phyloP scores from a whole-genome alignment of 2,113 vertebrate species.

The Ctenodactylus gundi region DNA sequence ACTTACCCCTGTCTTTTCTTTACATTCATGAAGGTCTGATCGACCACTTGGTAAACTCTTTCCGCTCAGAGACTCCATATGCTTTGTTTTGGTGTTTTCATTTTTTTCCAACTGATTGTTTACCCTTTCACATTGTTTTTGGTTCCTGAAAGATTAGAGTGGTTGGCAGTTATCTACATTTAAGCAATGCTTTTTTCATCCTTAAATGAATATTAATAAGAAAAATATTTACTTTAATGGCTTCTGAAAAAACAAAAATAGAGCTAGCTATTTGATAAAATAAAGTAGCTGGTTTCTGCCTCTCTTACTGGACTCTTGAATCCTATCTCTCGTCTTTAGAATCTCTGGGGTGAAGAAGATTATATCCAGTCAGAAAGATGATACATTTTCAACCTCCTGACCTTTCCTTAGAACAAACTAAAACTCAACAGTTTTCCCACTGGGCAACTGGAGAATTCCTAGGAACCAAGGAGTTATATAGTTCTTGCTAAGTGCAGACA shows the following conservation, averaged over 20 bases:
- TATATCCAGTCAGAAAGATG: slow-evolving; percentile 33
- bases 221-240: background rate
- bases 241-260: background rate
- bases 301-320: background rate
- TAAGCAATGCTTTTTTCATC: slow-evolving; percentile 27
- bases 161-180: background rate
- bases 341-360: background rate
- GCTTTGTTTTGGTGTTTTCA: background rate
- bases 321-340: background rate
- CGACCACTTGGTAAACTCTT: background rate
- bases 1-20: background rate
- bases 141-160: background rate
- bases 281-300: background rate
- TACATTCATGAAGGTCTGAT: background rate
- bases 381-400: background rate
- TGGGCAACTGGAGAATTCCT: slow-evolving; percentile 35
- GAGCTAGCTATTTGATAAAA: background rate
- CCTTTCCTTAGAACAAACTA: slow-evolving; percentile 7
- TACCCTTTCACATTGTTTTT: background rate
- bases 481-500: slow-evolving; percentile 38
- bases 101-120: background rate
- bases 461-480: slow-evolving; percentile 15
- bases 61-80: background rate
- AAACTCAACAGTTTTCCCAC: slow-evolving; percentile 19
- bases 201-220: background rate